Evolutionary conservation across 2,113 vertebrate genomes (phyloP).

Genomic region (Elanoides forficatus): DNA sequence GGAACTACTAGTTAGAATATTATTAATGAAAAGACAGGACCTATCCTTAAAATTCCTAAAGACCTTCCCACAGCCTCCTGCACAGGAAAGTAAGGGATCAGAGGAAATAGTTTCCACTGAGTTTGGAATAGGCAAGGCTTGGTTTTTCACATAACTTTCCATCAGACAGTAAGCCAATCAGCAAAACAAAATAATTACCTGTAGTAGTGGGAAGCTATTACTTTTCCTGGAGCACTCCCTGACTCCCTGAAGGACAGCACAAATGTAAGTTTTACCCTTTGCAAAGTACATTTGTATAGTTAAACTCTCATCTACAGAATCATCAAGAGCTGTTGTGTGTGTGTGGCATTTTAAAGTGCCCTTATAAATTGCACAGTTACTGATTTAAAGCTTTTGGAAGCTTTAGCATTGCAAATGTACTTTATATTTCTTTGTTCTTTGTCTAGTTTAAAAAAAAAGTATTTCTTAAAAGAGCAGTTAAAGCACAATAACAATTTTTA

Average conservation of each 20-base stretch:
- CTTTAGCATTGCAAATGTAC: background rate
- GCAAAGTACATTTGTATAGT: background rate
- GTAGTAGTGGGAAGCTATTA: constrained; percentile 55
- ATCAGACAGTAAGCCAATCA: constrained; percentile 31
- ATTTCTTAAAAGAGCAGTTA: background rate
- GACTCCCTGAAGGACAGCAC: constrained; percentile 54
- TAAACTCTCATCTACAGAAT: background rate
- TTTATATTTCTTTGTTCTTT: background rate
- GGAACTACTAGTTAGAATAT: background rate
- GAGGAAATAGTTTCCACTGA: background rate
- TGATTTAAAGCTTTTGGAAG: background rate
- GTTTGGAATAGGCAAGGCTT: background rate
- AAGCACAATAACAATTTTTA: background rate
- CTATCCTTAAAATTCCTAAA: background rate
- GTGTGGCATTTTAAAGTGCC: background rate
- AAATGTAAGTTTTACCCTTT: background rate
- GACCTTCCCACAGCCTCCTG: background rate
- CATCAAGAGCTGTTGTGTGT: background rate
- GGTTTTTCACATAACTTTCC: background rate
- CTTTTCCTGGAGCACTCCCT: constrained; percentile 58
- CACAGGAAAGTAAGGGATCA: background rate
- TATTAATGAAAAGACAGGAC: background rate
- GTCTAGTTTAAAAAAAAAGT: background rate
- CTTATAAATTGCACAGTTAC: background rate
- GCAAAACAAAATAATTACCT: constrained; percentile 50